Base-by-base conservation (phyloP, 2,888 invertebrate genomes). In the Rapana venosa region DNA sequence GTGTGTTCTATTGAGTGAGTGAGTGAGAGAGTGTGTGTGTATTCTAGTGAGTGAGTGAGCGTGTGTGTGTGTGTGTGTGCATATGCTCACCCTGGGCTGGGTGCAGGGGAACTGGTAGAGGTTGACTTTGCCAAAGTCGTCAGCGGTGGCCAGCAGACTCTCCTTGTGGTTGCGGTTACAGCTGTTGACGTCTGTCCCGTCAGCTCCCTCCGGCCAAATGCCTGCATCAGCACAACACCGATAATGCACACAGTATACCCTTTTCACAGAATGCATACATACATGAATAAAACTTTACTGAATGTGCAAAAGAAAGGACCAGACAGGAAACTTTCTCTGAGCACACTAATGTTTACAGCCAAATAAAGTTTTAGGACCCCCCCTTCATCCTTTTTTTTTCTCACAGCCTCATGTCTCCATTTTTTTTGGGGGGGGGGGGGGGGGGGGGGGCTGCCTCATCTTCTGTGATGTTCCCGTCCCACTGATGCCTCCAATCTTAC, bases 51-150 rank as follows among this genome's bases (percentile, higher is more conserved):
- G 66, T 66, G 66, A 6, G 66, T 66, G 26, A 2, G 66, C 13
- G 66, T 17, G 26, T 66, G 26, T 13, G 66, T 13, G 15, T 26
- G 79, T 6, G 30, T 79, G 79, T 22, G 66, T 47, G 47, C 47
- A 47, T 47, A 66, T 5, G 70, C 93, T 90, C 96, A 98, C 98
- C 97, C 98, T 98, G 85, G 98, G 98, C 95, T 98, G 98, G 88
- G 97, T 97, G 91, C 97, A 98, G 15, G 98, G 99, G 95, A 98
- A 98, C 4, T 97, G 97, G 96, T 97, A 98, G 32, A 99, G 97
- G 96, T 98, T 98, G 86, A 99, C 98, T 97, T 98, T 98, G 88
- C 98, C 98, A 96, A 98, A 98, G 96, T 98, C 98, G 95, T 98
- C 98, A 4, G 98, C 98, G 0, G 98, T 98, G 0, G 97, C 98